Evolutionary conservation across 2,113 vertebrate species (phyloP).

Genomic region (Tachuris rubrigastra): DNA sequence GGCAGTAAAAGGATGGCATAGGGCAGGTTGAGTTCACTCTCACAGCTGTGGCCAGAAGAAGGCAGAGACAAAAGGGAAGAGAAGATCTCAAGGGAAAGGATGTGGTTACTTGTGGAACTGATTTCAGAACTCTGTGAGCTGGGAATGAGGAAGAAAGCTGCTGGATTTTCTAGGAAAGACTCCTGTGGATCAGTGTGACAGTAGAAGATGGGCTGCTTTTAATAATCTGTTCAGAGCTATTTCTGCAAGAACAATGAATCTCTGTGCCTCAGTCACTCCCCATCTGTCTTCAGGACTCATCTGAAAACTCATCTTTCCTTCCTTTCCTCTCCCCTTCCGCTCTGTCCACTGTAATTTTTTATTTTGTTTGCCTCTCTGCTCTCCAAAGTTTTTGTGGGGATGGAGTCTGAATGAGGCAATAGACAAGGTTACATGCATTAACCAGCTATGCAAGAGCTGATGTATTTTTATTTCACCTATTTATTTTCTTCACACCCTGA

Average conservation of each 20-base stretch:
- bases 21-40: not conserved
- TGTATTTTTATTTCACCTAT: not conserved
- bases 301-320: slow-evolving; percentile 36
- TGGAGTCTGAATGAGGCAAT: not conserved
- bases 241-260: slow-evolving; percentile 52
- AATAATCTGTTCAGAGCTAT: slow-evolving; percentile 50
- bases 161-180: not conserved
- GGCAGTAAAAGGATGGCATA: not conserved
- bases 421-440: not conserved
- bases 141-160: not conserved
- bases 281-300: slow-evolving; percentile 59
- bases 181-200: not conserved
- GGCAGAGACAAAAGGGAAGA: not conserved
- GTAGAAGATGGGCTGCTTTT: slow-evolving; percentile 47
- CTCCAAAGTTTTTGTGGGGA: not conserved
- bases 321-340: not conserved
- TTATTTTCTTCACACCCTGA: slow-evolving; percentile 4
- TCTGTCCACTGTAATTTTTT: not conserved
- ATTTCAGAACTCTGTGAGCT: not conserved
- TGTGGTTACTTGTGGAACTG: not conserved
- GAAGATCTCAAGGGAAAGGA: not conserved
- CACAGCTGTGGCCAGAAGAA: not conserved
- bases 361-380: not conserved
- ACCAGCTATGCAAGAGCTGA: not conserved
- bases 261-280: slow-evolving; percentile 38